Base-by-base conservation (phyloP, 2,888 invertebrate genomes). In the Anoplius nigerrimus region DNA sequence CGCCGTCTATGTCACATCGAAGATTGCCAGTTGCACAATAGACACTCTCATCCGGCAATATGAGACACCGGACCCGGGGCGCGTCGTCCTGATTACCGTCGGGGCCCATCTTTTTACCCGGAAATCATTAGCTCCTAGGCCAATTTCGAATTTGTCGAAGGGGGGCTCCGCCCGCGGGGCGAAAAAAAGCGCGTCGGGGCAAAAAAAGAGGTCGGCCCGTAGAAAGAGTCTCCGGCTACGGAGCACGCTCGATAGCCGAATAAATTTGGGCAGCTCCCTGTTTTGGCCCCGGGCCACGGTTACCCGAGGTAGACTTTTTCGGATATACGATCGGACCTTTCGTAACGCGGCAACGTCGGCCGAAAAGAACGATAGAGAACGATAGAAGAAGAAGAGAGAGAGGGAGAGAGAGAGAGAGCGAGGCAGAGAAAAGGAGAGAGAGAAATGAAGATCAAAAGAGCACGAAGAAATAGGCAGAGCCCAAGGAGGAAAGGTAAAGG, bases 261-360 rank as follows among this genome's bases (percentile, higher is more conserved):
- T 88, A 88, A 88, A 88, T 88, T 87, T 87, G 81, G 78, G 79
- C 75, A 83, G 88, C 88, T 89, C 88, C 88, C 88, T 88, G 88
- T 87, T 87, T 81, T 84, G 82, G 85, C 82, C 82, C 72, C 71
- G 70, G 78, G 80, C 80, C 80, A 79, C 71, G 66, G 67, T 72
- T 74, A 72, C 68, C 66, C 71, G 69, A 68, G 77, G 77, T 70
- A 79, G 75, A 72, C 80, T 75, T 78, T 80, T 75, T 80, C 21
- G 73, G 73, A 75, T 75, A 70, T 75, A 80, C 75, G 72, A 79
- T 79, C 76, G 76, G 70, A 54, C 73, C 78, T 83, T 80, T 83
- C 81, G 82, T 78, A 82, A 80, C 80, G 79, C 76, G 69, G 60
- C 34, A 34, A 34, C 34, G 8, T 34, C 34, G 34, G 34, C n/a